Base-by-base conservation (phyloP, 2,797 vertebrate species). In the Hydrolagus colliei region DNA sequence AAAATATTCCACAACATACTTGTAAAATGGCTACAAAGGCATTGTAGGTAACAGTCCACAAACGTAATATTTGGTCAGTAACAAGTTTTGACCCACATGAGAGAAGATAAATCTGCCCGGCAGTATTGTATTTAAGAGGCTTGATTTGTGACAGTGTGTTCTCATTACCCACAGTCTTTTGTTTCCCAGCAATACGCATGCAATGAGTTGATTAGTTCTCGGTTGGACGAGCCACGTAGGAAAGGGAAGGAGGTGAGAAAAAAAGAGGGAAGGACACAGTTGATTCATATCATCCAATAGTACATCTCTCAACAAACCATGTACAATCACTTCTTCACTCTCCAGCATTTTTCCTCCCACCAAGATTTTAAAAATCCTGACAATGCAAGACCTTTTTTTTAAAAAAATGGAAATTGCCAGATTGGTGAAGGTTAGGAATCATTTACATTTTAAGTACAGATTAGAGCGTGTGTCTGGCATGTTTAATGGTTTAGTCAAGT, bases 11-110 rank as follows among this genome's bases (percentile, higher is more conserved):
- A 84, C 79, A 52, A 71, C 7, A 84, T 32, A 71, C 63, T 32
- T 82, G 3, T 27, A 82, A 68, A 68, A 32, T 63, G 77, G 65
- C 77, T 79, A 65, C 27, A 63, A 71, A 71, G 65, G 63, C 63
- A 84, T 84, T 84, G 65, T 67, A 71, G 65, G 79, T 84, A 84
- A 84, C 79, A 84, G 79, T 71, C 79, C 35, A 82, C 79, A 68
- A 18, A 2, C 68, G 79, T 68, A 68, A 68, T 82, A 82, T 68
- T 71, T 84, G 79, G 32, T 84, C 79, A 84, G 79, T 84, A 71
- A 84, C 79, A 84, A 35, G 32, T 84, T 84, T 84, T 20, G 79
- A 68, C 61, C 61, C 62, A 27, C 62, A 79, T 27, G 62, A 80
- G 62, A 79, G 77, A 13, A 80, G 32, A 16, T 65, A 4, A 9